Evolutionary conservation across 2,888 invertebrate genomes (phyloP).

Genomic region (Meteorus cinctellus): DNA sequence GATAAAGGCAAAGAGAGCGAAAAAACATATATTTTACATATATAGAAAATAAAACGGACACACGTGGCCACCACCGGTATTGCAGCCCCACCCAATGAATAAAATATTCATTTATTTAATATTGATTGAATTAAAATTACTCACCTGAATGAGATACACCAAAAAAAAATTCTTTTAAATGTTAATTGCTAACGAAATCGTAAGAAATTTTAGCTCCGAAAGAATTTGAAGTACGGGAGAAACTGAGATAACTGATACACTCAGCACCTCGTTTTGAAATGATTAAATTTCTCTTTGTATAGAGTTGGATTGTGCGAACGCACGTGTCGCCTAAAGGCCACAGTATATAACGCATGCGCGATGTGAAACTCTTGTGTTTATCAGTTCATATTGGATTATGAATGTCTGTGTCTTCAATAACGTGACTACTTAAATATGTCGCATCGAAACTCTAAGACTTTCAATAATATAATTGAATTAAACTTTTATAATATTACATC

Average conservation of each 20-base stretch:
- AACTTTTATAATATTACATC: neutral
- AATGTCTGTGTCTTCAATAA: neutral
- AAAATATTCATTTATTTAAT: neutral
- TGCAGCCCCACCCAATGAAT: slow-evolving; percentile 14
- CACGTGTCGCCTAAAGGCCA: slow-evolving; percentile 33
- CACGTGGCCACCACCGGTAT: slow-evolving; percentile 18
- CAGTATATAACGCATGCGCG: slow-evolving; percentile 14
- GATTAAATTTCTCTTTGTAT: slow-evolving; percentile 19
- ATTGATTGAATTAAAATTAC: neutral
- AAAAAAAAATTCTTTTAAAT: too few species aligned
- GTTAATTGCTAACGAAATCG: neutral
- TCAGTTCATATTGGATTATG: neutral
- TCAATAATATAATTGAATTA: neutral
- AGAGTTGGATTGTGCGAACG: slow-evolving; percentile 21
- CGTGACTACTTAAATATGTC: slow-evolving; percentile 18
- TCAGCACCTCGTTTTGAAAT: slow-evolving; percentile 12
- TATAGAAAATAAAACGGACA: neutral
- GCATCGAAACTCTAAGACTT: neutral
- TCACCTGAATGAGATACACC: neutral
- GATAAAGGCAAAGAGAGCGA: neutral
- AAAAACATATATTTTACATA: neutral
- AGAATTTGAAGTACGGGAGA: neutral
- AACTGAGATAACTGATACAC: neutral
- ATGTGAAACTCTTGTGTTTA: neutral
- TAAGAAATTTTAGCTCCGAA: neutral